Base-by-base conservation (phyloP, 2,888 invertebrate genomes). In the Drosophila leonis region DNA sequence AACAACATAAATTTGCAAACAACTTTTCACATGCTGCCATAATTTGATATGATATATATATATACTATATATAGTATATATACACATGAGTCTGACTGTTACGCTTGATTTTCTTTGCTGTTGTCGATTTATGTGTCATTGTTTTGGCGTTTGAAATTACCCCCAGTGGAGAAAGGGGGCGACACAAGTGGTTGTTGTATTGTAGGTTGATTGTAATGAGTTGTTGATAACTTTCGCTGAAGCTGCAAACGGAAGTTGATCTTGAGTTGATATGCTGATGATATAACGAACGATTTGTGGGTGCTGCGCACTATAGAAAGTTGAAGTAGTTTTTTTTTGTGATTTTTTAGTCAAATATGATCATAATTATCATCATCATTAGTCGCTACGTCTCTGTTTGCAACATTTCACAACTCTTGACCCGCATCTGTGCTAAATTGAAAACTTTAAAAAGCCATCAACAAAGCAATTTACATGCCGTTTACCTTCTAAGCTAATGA, bases 141-240 rank as follows among this genome's bases (percentile, higher is more conserved):
- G 83, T 88, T 88, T 88, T 64, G 86, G 68, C 64, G 70, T 75
- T 75, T 73, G 86, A 68, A 83, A 83, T 83, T 88, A 85, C 88
- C 70, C 68, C 68, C 56, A 56, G 18, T 29, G 20, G 54, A 62
- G 65, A 60, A 55, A 42, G 71, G 52, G 24, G 46, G 37, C 37
- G 20, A 44, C 29, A 15, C 46, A 5, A 44, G 71, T n/a, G n/a
- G n/a, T 57, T 65, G 73, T 48, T 44, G 42, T 41, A 24, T n/a
- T n/a, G 24, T 2, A 41, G 39, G n/a, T 41, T 35, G 67, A 65
- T 66, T 68, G 80, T 86, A 80, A 86, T 83, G 72, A 72, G 69
- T 61, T 70, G 82, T 81, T 81, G 72, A 83, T 83, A 86, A 86
- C 88, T 83, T 88, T 83, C 83, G 83, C 88, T 72, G 57, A 24